Base-by-base conservation (phyloP, 2,888 invertebrate species). In the Drosophila silvestris region DNA sequence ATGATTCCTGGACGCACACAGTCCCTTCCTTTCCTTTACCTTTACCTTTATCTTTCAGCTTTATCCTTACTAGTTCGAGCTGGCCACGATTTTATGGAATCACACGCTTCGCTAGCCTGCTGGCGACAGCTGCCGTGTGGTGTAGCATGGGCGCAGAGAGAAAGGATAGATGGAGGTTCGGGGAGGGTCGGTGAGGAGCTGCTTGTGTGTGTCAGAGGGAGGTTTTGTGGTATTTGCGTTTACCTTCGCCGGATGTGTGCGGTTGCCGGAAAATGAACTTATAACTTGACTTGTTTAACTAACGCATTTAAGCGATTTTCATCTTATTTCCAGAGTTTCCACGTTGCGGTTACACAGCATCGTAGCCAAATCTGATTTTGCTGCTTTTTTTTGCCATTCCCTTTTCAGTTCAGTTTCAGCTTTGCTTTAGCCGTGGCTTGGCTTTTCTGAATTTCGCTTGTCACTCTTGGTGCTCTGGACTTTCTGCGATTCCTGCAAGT, bases 231-330 rank as follows among this genome's bases (percentile, higher is more conserved):
- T 76, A 68, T 67, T 71, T 83, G 68, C 85, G 79, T 77, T 82
- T 79, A 77, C 85, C 79, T 84, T 77, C 57, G 73, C 61, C 86
- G 84, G 89, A 89, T 86, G 84, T 86, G 86, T 89, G 82, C 85
- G 86, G 84, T 81, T 86, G 84, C 82, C 89, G 89, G 85, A 86
- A 86, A 89, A 86, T 86, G 84, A 86, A 86, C 85, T 85, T 86
- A 86, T 86, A 89, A 89, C 85, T 86, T 79, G 86, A 84, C 85
- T 86, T 86, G 85, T 86, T 86, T 89, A 86, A 86, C 89, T 86
- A 86, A 89, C 85, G 89, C 86, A 89, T 89, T 86, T 86, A 86
- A 86, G 59, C 81, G 85, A 79, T 86, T 86, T 85, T 88, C 81
- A 75, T 82, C 73, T 70, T 78, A 80, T 78, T 77, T 50, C 60